Conservation (phyloP, 2,113 vertebrate species). For the Pachycephala philippinensis region DNA sequence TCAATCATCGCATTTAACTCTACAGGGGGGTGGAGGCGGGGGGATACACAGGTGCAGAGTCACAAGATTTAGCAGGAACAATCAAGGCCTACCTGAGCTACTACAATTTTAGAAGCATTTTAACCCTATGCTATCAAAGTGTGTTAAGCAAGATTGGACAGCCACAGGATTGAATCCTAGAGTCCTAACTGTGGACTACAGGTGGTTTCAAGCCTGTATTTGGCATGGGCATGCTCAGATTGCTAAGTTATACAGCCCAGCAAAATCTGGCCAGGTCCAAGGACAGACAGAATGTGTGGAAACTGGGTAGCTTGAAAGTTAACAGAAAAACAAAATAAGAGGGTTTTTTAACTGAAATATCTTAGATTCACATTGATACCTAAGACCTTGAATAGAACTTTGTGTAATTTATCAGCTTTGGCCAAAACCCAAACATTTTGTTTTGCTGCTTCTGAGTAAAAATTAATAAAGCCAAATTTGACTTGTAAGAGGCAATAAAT, state of each 20-base stretch:
- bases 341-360: background rate
- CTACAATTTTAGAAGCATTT: too few species aligned
- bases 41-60: too few species aligned
- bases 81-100: too few species aligned
- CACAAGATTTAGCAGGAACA: too few species aligned
- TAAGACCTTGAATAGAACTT: background rate
- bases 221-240: accelerated
- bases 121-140: too few species aligned
- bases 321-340: background rate
- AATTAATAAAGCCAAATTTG: background rate
- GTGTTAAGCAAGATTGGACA: background rate
- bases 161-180: accelerated
- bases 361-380: background rate
- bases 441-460: background rate
- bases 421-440: background rate
- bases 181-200: background rate
- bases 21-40: too few species aligned
- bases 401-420: background rate
- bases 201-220: background rate
- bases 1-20: too few species aligned
- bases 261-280: background rate
- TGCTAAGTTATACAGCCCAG: background rate
- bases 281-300: background rate
- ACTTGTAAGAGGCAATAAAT: background rate
- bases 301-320: background rate